A percentile compares a stretch with the other conserved stretches of the same genome.
Conservation (phyloP, 2,113 vertebrate genomes). For the Pelusios castaneus region DNA sequence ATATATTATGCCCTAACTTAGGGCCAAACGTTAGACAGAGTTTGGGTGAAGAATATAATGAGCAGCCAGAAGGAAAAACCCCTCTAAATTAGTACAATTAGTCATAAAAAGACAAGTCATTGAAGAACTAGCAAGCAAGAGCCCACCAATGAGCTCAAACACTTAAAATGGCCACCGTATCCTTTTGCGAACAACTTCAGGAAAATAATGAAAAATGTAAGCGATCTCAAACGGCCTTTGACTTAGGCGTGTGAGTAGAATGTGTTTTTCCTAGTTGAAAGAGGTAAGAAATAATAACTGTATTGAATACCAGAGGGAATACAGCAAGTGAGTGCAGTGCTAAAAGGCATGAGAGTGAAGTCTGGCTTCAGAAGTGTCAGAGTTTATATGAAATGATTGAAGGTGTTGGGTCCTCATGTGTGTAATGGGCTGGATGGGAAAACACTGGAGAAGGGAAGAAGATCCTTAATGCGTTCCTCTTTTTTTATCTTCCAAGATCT, state of each 20-base stretch:
- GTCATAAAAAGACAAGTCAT: slow-evolving; percentile 2
- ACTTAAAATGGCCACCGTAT: not conserved
- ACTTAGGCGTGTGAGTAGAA: not conserved
- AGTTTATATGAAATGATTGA: not conserved
- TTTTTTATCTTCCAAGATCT: not conserved
- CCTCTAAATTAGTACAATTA: slow-evolving; percentile 4
- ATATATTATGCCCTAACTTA: not conserved
- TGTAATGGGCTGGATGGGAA: not conserved
- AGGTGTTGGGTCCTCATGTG: not conserved
- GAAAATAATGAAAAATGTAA: slow-evolving; percentile 32
- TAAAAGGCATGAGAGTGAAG: slow-evolving; percentile 8
- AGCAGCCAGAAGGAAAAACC: slow-evolving; percentile 18
- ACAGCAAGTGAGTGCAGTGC: not conserved
- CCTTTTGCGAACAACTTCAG: not conserved
- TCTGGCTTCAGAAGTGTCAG: not conserved
- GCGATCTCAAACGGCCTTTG: slow-evolving; percentile 23
- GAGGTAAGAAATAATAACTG: not conserved
- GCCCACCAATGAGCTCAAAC: slow-evolving; percentile 22
- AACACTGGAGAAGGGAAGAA: not conserved
- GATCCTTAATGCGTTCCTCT: not conserved
- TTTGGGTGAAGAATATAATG: slow-evolving; percentile 19
- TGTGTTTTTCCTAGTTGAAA: not conserved
- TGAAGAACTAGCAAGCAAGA: slow-evolving; percentile 3
- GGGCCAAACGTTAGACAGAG: slow-evolving; percentile 14
- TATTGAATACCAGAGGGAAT: not conserved